Base-by-base conservation (phyloP, 2,888 invertebrate species). In the Danaus chrysippus region DNA sequence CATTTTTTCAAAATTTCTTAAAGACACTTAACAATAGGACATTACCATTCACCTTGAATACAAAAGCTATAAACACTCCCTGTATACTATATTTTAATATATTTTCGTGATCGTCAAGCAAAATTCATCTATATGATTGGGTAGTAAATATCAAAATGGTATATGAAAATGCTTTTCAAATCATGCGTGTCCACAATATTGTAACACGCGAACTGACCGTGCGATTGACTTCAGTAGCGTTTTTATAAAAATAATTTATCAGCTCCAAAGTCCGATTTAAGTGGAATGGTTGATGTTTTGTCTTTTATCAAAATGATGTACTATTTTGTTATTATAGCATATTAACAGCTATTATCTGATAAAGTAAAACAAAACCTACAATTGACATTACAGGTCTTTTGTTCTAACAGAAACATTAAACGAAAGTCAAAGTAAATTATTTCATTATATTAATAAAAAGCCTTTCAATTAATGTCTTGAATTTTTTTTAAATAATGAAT, bases 41-140 rank as follows among this genome's bases (percentile, higher is more conserved):
- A 77, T 82, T 79, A 79, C 73, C 77, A 75, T 63, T 67, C 69
- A 71, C 73, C 73, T 73, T 73, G 67, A 41, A 41, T 44, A 68
- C 64, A 61, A 71, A 73, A 62, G 68, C 62, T 68, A 69, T 49
- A 64, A 70, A 75, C 74, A 71, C 75, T 74, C 78, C 79, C 75
- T 46, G 43, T 15, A 34, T 58, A 34, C 42, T 15, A 53, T 41
- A 41, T 34, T 34, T 55, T 42, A 34, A 55, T 15, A 13, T 17
- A 10, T 44, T 58, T 56, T 34, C 55, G 60, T 62, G 54, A 13
- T 49, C n/a, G 41, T 44, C 49, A 57, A 56, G 34, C 57, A 41
- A 55, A 53, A 63, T 57, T 54, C 59, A 63, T 42, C 53, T 52
- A 43, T 65, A 59, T 54, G 15, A 13, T 43, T 52, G 15, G 23